These are phyloP conservation scores for Octodon degus DNA, from an alignment of 2,113 vertebrate genomes.

Conservation along the genomic window DNA sequence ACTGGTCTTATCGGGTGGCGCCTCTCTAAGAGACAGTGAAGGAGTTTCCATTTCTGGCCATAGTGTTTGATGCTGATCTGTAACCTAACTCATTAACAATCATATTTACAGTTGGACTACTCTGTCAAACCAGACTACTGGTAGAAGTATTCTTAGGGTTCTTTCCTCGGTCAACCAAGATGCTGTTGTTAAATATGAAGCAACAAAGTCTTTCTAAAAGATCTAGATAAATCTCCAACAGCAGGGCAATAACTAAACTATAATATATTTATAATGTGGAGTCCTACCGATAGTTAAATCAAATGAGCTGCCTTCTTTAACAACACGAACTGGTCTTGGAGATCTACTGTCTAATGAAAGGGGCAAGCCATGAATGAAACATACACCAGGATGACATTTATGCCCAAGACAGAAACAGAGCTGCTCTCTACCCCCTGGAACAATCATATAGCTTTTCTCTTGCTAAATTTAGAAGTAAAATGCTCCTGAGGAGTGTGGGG, in stretches of 20 bases:
- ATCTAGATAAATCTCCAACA: not conserved
- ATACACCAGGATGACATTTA: slow-evolving; percentile 34
- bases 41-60: not conserved
- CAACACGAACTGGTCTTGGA: not conserved
- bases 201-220: not conserved
- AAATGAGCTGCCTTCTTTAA: slow-evolving; percentile 23
- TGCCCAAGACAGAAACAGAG: not conserved
- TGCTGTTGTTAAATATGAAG: not conserved
- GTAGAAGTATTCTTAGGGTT: not conserved
- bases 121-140: not conserved
- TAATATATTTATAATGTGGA: not conserved
- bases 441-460: not conserved
- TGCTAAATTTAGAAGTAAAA: not conserved
- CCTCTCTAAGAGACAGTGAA: not conserved
- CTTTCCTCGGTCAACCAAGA: not conserved
- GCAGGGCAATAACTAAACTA: slow-evolving; percentile 13
- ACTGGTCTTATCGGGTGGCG: not conserved
- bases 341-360: not conserved
- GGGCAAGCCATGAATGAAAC: not conserved
- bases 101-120: not conserved
- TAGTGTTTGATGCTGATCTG: not conserved
- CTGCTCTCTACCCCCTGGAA: not conserved
- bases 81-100: not conserved
- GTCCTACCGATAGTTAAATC: not conserved
- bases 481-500: not conserved